These are phyloP conservation scores for Plotosus lineatus DNA, from an alignment of 2,113 vertebrate species.

Conservation along the genomic window DNA sequence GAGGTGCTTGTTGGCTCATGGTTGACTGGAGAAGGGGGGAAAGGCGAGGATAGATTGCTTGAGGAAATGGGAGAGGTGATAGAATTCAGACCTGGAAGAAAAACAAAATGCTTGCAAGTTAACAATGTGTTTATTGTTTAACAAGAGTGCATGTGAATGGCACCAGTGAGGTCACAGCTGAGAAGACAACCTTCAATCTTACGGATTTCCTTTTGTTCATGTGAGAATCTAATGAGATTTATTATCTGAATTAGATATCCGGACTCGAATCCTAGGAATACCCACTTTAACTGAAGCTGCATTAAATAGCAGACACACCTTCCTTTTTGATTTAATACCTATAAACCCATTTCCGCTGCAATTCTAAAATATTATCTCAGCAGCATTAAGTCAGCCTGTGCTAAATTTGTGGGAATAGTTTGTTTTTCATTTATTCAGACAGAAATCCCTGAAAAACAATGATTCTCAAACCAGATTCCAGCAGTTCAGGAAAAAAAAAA, in stretches of 20 bases:
- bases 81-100: constrained; percentile 31
- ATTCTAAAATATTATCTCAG: neutral
- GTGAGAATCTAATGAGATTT: neutral
- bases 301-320: neutral
- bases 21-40: constrained; percentile 41
- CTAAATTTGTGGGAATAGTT: neutral
- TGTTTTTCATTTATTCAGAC: neutral
- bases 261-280: neutral
- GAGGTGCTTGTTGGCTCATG: constrained; percentile 23
- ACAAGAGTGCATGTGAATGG: neutral
- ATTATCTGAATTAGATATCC: neutral
- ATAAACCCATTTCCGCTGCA: neutral
- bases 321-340: neutral
- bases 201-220: neutral
- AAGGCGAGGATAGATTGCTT: constrained; percentile 46
- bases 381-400: neutral
- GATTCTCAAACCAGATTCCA: neutral
- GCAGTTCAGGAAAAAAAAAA: too few relatives aligned
- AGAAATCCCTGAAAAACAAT: neutral
- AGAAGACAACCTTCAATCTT: neutral
- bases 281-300: neutral
- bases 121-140: neutral
- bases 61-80: constrained; percentile 53
- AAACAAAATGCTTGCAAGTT: neutral
- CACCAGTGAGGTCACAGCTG: neutral